Evolutionary conservation across 2,113 vertebrate species (phyloP), one percentile per base, ranked within the genome.

Genomic region (Mesocricetus auratus): DNA sequence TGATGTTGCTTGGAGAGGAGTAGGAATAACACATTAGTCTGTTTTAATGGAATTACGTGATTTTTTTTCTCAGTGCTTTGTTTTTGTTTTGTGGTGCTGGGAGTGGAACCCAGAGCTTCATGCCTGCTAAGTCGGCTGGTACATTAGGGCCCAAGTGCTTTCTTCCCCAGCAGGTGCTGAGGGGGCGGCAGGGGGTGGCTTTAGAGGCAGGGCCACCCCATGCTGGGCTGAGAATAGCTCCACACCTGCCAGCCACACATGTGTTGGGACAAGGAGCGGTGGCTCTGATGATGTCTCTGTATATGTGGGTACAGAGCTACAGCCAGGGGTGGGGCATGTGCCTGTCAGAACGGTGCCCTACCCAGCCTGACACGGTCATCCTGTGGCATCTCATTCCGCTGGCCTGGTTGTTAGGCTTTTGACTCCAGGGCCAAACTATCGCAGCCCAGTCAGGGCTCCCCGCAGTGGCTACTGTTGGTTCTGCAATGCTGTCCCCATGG

Each of bases 211-310:
- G 60, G 82, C 73, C 31, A 29, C 50, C 50, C 75, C 53, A 66
- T 87, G 62, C 45, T 17, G 45, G 77, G 89, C 96, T 96, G 92
- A 94, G 97, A 96, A 98, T 97, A 98, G 93, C 85, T 50, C 74
- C 82, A 56, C 62, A 82, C 69, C 69, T 71, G 73, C 16, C 68
- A 36, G 36, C 42, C 66, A 47, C 47, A 82, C 75, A 68, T 86
- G 91, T 56, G 39, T 60, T 19, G 31, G 91, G 86, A 36, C 53
- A 66, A 90, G 92, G 85, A 94, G 92, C 87, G 86, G 36, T 22
- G 11, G 31, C 16, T 12, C 33, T 81, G 85, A 58, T 96, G 90
- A 96, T 89, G 75, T 88, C 73, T 96, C 33, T 31, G 86, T 82
- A 86, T 89, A 96, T 95, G 68, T 94, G 96, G 94, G 4, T 5